Evolutionary conservation across 1,140 invertebrate species (phyloP).

Genomic region (Eriocheir sinensis): DNA sequence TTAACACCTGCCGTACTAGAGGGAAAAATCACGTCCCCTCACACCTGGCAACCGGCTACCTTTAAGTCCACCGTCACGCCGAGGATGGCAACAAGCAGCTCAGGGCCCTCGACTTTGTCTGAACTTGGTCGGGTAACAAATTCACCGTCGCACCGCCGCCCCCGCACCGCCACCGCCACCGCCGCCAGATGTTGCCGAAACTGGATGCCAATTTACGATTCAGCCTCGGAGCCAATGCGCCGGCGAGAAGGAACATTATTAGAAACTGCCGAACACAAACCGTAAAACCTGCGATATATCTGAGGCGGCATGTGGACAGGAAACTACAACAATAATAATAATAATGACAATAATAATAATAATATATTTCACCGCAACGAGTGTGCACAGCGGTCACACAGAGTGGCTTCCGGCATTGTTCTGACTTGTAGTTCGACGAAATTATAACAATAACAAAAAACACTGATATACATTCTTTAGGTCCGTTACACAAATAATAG

Average conservation of each 20-base stretch:
- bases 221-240: neutral
- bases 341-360: too few species aligned
- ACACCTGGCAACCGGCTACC: neutral
- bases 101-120: neutral
- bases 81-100: neutral
- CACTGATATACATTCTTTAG: too few species aligned
- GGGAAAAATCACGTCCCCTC: too few species aligned
- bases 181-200: neutral
- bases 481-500: too few species aligned
- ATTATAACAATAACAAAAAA: too few species aligned
- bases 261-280: neutral
- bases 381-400: too few species aligned
- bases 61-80: neutral
- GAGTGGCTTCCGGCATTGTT: too few species aligned
- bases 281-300: neutral
- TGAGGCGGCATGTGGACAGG: too few species aligned
- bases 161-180: neutral
- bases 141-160: neutral
- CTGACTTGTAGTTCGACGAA: too few species aligned
- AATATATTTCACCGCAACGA: too few species aligned
- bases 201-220: neutral
- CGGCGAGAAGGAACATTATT: neutral
- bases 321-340: too few species aligned
- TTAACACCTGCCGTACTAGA: too few species aligned
- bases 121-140: neutral